Evolutionary conservation across 1,140 invertebrate genomes (phyloP), one percentile per base, ranked within the genome.

Genomic region (Pachyrhynchus sulphureomaculatus): DNA sequence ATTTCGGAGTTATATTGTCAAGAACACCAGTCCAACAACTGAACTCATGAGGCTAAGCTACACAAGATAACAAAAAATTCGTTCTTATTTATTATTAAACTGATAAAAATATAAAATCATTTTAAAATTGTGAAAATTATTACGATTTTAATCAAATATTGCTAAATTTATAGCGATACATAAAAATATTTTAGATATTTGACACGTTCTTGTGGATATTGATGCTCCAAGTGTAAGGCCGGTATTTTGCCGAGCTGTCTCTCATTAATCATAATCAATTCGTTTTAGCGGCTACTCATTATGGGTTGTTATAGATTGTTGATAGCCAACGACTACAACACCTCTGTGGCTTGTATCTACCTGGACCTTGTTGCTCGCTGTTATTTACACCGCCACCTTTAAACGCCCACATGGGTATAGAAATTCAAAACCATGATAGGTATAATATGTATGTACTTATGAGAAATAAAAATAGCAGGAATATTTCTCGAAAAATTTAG

Each of bases 231-330:
- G 62, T n/a, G n/a, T 64, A 45, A 61, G 48, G 53, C 59, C 56
- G 61, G 62, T 64, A 60, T 58, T 64, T 67, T 66, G 59, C 44
- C 64, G 54, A 55, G 55, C 42, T 57, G 55, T 62, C 65, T 48
- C 37, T 63, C 67, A 72, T 74, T 72, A 74, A 74, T 74, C 71
- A 72, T 74, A 72, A 74, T 74, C 72, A 74, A 74, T 74, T 72
- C 72, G 33, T 47, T 58, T 58, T 42, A 52, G 72, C 72, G 72
- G 72, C 72, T 74, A 71, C 71, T 74, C 72, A 74, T 74, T 74
- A 74, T 70, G 63, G 71, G 72, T 67, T 74, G 72, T 74, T 74
- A 72, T 72, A 74, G 72, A 74, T 74, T 68, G 71, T 67, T 68
- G 72, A 72, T 74, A 74, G 66, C 47, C 54, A 45, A 55, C 57